Evolutionary conservation across 2,797 vertebrate species (phyloP).

Genomic region (Tauraco hartlaubi): DNA sequence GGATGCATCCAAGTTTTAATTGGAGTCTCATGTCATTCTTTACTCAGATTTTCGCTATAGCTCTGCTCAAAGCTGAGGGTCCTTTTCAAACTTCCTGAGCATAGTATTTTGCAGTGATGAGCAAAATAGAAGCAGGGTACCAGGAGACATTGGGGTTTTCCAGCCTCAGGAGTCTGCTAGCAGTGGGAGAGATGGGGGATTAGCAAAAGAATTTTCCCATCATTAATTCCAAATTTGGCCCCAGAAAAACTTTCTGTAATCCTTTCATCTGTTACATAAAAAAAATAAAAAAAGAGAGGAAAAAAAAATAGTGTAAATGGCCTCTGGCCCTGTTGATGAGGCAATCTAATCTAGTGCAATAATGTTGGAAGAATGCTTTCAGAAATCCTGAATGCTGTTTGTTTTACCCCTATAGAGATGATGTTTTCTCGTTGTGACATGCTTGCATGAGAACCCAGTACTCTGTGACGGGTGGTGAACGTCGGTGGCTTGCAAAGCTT

Average conservation of each 20-base stretch:
- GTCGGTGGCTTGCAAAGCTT: not conserved
- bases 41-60: not conserved
- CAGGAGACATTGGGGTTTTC: not conserved
- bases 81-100: not conserved
- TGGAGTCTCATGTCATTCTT: not conserved
- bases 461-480: not conserved
- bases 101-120: not conserved
- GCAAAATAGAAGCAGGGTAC: not conserved
- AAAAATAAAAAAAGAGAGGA: not conserved
- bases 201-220: slow-evolving; percentile 69
- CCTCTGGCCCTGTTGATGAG: slow-evolving; percentile 55
- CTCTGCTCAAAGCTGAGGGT: not conserved
- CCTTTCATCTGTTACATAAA: slow-evolving; percentile 53
- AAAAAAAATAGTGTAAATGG: slow-evolving; percentile 52
- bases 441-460: not conserved
- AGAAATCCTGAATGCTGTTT: slow-evolving; percentile 57
- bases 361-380: slow-evolving; percentile 48
- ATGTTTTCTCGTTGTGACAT: slow-evolving; percentile 32
- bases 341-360: slow-evolving; percentile 62
- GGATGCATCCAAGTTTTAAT: not conserved
- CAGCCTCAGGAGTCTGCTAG: slow-evolving; percentile 27
- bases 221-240: slow-evolving; percentile 49
- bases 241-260: slow-evolving; percentile 56
- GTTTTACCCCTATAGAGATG: slow-evolving; percentile 59
- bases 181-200: slow-evolving; percentile 32